Evolutionary conservation across 2,888 invertebrate species (phyloP), one percentile per base, ranked within the genome.

Genomic region (Monoplex corrugatus): DNA sequence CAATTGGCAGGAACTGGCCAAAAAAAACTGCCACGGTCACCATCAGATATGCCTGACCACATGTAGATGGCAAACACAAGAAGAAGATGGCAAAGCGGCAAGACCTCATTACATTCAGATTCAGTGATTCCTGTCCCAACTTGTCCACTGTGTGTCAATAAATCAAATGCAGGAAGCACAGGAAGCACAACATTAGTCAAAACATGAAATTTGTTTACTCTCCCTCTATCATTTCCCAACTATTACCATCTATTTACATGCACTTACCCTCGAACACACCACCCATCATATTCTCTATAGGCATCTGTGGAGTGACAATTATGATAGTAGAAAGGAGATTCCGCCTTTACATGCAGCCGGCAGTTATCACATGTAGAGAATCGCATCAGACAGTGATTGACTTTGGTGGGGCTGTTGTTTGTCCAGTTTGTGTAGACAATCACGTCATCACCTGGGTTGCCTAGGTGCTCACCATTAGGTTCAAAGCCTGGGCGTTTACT

Each of bases 251-350:
- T 57, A 1, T 40, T 28, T 13, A 16, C 3, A 6, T 35, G 19
- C n/a, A 40, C 83, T 32, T 50, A 83, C 83, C 83, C 50, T 13
- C 32, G 83, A 38, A 50, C 83, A 45, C 83, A 83, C 45, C 45
- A 83, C 1, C 83, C 83, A 40, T 83, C 32, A 32, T 83, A n/a
- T 8, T 83, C 50, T 13, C 2, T n/a, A 16, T 45, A 50, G 45
- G 16, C 83, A 0, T 2, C 32, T 16, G 32, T 8, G 32, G 83
- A 50, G 83, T 3, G 45, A 38, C 83, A 83, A 0, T 32, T 3
- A 19, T 13, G 1, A 13, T 19, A 83, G 83, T 83, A 19, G 23
- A 83, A 83, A 16, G 19, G n/a, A 45, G n/a, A 19, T 13, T 45
- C n/a, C 40, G 50, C 83, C 3, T 28, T 23, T 19, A 83, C 83